phyloP scores from a whole-genome alignment of 2,888 invertebrate species.

The Thymelicus lineola region DNA sequence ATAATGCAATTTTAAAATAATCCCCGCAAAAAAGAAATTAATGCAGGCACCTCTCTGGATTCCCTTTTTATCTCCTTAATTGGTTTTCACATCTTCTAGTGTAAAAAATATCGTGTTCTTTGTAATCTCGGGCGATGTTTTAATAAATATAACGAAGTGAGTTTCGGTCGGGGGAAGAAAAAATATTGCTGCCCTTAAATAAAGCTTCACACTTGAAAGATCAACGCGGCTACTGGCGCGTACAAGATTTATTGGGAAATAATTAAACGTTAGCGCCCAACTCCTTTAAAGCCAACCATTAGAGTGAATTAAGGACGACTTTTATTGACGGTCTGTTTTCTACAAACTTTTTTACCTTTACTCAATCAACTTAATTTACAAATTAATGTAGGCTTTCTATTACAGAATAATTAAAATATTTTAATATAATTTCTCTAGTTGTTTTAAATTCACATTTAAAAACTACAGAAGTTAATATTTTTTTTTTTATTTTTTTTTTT shows the following conservation, averaged over 20 bases:
- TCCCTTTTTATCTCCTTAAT: constrained; percentile 85
- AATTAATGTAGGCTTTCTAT: no score
- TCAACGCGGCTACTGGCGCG: constrained; percentile 74
- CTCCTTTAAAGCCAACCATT: constrained; percentile 69
- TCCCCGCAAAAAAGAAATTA: constrained; percentile 85
- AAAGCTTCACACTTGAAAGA: constrained; percentile 84
- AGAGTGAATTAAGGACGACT: constrained; percentile 55
- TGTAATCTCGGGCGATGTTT: constrained; percentile 85
- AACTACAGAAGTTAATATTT: no score
- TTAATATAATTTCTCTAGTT: no score
- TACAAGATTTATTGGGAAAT: constrained; percentile 79
- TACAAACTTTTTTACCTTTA: constrained; percentile 32
- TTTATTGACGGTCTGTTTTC: constrained; percentile 32
- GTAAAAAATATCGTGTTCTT: constrained; percentile 85
- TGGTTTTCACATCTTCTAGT: constrained; percentile 85
- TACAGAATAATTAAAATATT: no score
- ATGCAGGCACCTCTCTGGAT: constrained; percentile 84
- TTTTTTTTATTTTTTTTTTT: no score
- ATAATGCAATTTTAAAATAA: constrained; percentile 86
- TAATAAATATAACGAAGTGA: constrained; percentile 85
- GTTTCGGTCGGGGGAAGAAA: constrained; percentile 67
- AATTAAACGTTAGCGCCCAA: constrained; percentile 68
- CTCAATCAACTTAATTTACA: neutral
- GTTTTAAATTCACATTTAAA: no score
- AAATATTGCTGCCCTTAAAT: constrained; percentile 82